phyloP scores from a whole-genome alignment of 2,888 invertebrate species.

The Reticulitermes lucifugus region DNA sequence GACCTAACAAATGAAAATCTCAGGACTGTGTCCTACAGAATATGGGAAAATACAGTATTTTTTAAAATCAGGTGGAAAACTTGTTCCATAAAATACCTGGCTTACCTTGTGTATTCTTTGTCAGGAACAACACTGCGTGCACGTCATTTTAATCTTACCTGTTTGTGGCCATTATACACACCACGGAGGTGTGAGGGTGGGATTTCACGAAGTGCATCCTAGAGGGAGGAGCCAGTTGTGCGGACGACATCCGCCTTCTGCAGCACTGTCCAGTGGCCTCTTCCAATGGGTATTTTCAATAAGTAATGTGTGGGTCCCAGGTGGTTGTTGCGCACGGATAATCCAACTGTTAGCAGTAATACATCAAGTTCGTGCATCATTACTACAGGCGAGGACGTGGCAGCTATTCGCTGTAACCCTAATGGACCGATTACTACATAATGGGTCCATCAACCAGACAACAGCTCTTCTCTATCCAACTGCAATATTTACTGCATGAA shows the following conservation, averaged over 20 bases:
- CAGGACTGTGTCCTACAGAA: too few relatives aligned
- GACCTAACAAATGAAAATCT: too few relatives aligned
- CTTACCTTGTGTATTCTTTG: too few relatives aligned
- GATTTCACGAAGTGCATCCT: not conserved
- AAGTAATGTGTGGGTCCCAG: constrained; percentile 28
- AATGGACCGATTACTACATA: constrained; percentile 34
- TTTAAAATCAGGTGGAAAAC: too few relatives aligned
- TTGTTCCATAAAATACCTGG: too few relatives aligned
- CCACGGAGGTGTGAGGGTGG: not conserved
- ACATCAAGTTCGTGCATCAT: constrained; percentile 12
- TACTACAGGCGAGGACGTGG: not conserved
- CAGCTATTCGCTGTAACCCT: not conserved
- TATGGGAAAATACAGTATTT: too few relatives aligned
- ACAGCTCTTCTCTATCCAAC: not conserved
- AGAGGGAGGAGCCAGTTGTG: not conserved
- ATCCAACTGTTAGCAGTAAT: constrained; percentile 29
- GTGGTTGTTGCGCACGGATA: not conserved
- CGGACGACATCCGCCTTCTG: not conserved
- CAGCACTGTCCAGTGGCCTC: not conserved
- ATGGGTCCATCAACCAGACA: constrained; percentile 27
- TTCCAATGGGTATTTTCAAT: not conserved
- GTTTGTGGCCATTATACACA: not conserved
- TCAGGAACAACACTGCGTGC: not conserved
- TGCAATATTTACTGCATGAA: not conserved
- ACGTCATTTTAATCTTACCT: not conserved